Percentiles rank a stretch among this genome's conserved stretches.
phyloP scores from a whole-genome alignment of 2,113 vertebrate species.

The Chloropsis cyanopogon region DNA sequence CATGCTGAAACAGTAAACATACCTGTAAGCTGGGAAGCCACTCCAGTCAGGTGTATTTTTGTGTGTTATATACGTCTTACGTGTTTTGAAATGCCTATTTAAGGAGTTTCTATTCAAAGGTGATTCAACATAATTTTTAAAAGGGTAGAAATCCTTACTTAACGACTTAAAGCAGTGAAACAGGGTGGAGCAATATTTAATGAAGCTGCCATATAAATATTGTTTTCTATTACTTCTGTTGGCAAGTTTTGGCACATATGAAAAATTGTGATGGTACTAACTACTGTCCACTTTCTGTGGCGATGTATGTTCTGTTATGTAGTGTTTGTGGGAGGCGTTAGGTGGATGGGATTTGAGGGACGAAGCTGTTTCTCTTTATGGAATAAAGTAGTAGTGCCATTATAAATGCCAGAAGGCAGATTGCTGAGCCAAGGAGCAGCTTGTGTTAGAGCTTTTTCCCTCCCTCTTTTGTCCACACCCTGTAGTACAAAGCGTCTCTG shows the following conservation, averaged over 20 bases:
- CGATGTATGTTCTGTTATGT: neutral
- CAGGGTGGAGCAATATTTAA: fast-evolving
- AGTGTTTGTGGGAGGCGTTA: neutral
- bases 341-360: neutral
- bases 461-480: neutral
- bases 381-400: neutral
- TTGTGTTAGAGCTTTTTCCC: neutral
- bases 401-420: neutral
- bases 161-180: neutral
- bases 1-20: neutral
- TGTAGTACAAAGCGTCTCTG: neutral
- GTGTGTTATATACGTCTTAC: neutral
- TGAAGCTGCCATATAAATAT: neutral
- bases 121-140: neutral
- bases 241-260: neutral
- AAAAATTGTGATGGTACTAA: neutral
- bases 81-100: neutral
- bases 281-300: neutral
- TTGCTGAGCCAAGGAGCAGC: neutral
- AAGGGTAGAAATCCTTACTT: neutral
- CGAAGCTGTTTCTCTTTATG: neutral
- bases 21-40: neutral
- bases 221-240: neutral
- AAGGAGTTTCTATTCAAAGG: neutral
- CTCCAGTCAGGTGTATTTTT: neutral